Evolutionary conservation across 2,888 invertebrate species (phyloP).

Genomic region (Eupithecia tripunctaria): DNA sequence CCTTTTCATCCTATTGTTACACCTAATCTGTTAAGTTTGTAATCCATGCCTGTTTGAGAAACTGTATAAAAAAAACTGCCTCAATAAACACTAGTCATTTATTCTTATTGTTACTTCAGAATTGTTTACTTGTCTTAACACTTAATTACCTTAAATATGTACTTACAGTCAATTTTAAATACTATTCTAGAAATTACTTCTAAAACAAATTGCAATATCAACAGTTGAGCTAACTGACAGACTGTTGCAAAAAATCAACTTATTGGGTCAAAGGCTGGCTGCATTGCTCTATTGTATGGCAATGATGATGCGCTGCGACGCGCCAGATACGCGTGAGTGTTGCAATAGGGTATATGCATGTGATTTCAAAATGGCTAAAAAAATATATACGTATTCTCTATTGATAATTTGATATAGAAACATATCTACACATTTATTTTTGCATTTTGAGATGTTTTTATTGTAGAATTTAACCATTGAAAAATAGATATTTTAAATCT

Average conservation of each 20-base stretch:
- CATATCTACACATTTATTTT: too few relatives aligned
- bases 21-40: neutral
- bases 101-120: neutral
- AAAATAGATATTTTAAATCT: too few relatives aligned
- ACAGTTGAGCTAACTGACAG: neutral
- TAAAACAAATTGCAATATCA: neutral
- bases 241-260: neutral
- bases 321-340: neutral
- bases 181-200: neutral
- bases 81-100: neutral
- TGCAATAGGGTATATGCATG: too few relatives aligned
- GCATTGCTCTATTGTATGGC: neutral
- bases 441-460: too few relatives aligned
- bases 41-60: neutral
- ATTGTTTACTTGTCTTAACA: neutral
- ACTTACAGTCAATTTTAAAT: neutral
- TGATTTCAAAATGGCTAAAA: too few relatives aligned
- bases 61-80: too few relatives aligned
- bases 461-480: too few relatives aligned
- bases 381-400: too few relatives aligned
- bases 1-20: neutral
- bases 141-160: neutral
- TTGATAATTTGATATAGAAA: too few relatives aligned
- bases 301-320: neutral
- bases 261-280: neutral